A percentile compares a stretch with the other conserved stretches of the same genome.
phyloP scores from a whole-genome alignment of 2,797 vertebrate genomes.

The Oreonectes daqikongensis region DNA sequence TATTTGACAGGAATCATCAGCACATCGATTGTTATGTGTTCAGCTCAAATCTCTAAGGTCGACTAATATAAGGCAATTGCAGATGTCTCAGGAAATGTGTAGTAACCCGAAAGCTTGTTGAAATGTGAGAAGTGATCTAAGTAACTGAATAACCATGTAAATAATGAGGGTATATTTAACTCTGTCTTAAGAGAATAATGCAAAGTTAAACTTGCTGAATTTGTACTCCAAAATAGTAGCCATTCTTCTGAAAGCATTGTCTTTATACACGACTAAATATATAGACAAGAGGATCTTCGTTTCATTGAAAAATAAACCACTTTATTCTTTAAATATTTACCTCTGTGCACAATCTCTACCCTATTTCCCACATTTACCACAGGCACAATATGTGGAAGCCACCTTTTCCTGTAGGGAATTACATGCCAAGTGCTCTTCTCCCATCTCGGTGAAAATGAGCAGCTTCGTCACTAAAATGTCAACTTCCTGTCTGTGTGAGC shows the following conservation, averaged over 20 bases:
- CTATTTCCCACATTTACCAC: conserved; percentile 52
- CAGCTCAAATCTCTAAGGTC: conserved; percentile 71
- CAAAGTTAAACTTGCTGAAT: not conserved
- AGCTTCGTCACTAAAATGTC: conserved; percentile 53
- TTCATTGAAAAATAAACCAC: conserved; percentile 17
- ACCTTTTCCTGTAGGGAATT: conserved; percentile 63
- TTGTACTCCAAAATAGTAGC: not conserved
- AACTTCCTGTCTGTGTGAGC: conserved; percentile 75
- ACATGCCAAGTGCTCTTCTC: conserved; percentile 23
- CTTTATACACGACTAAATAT: conserved; percentile 24
- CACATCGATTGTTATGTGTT: conserved; percentile 69
- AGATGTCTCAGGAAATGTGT: conserved; percentile 72
- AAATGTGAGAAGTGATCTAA: conserved; percentile 56
- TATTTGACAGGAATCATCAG: conserved; percentile 76
- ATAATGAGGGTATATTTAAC: conserved; percentile 1
- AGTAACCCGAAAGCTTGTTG: conserved; percentile 36
- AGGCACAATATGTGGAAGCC: conserved; percentile 75
- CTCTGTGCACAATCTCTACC: conserved; percentile 59
- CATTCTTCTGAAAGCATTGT: conserved; percentile 8
- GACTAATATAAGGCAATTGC: conserved; percentile 66
- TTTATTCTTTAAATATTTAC: conserved; percentile 64
- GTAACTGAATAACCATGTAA: conserved; percentile 59
- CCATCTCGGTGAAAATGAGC: conserved; percentile 46
- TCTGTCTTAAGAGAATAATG: not conserved
- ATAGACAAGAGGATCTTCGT: not conserved